Evolutionary conservation across 2,113 vertebrate genomes (phyloP).

Genomic region (Lepus americanus): DNA sequence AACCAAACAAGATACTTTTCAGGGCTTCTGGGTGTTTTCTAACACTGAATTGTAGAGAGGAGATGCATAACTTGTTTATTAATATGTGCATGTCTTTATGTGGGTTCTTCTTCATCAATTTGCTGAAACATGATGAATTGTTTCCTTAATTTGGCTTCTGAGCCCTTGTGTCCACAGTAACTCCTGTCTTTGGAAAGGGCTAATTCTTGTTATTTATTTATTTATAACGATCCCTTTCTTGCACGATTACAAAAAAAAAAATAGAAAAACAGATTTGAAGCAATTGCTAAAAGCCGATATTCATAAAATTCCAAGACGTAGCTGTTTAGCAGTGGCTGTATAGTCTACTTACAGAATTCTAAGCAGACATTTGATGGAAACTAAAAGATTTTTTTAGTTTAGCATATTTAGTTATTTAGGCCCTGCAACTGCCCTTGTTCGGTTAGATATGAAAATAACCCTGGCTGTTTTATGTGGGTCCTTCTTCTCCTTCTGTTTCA

Average conservation of each 20-base stretch:
- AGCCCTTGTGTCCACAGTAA: neutral
- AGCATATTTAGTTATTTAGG: neutral
- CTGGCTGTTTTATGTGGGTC: neutral
- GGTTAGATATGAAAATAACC: neutral
- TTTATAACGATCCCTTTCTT: slow-evolving; percentile 41
- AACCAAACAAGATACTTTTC: neutral
- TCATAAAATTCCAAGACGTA: neutral
- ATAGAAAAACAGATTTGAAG: slow-evolving; percentile 11
- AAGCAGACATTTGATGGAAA: neutral
- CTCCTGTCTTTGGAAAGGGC: neutral
- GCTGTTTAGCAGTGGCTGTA: neutral
- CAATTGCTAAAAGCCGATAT: neutral
- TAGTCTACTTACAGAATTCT: neutral
- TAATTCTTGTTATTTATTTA: neutral
- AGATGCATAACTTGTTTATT: neutral
- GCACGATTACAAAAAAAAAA: neutral
- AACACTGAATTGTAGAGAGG: neutral
- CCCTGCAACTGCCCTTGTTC: neutral
- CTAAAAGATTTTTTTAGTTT: neutral
- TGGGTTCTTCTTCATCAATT: neutral
- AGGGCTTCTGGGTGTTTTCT: neutral
- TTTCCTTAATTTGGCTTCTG: neutral
- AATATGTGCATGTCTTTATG: neutral
- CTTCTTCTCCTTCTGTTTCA: neutral
- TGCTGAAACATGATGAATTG: neutral